Conservation (phyloP, 2,113 vertebrate genomes). For the Cryptoleucopteryx plumbea region DNA sequence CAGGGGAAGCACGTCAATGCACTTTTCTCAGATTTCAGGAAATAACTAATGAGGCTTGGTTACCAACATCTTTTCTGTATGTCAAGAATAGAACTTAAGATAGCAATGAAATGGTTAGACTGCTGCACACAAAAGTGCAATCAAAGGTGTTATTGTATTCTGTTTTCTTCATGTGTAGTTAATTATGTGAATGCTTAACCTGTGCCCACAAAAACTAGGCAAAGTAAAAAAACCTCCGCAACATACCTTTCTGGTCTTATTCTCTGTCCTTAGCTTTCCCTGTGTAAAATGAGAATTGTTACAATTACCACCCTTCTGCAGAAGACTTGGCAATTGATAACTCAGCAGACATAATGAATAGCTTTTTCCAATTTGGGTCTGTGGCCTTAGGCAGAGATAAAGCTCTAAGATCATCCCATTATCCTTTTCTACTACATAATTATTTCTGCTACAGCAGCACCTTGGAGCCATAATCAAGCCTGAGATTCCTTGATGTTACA, state of each 20-base stretch:
- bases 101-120: background rate
- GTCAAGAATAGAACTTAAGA: background rate
- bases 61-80: background rate
- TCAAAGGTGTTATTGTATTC: background rate
- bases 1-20: background rate
- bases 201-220: background rate
- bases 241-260: background rate
- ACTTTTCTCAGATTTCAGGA: background rate
- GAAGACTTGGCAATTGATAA: background rate
- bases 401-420: background rate
- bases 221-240: background rate
- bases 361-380: background rate
- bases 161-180: background rate
- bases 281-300: background rate
- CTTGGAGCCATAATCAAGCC: background rate
- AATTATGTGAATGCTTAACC: background rate
- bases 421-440: background rate
- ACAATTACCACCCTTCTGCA: background rate
- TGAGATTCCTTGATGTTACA: background rate
- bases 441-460: background rate
- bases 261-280: background rate
- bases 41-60: background rate
- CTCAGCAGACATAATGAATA: background rate
- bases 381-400: background rate
- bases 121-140: background rate